Evolutionary conservation across 2,113 vertebrate genomes (phyloP).

Genomic region (Taurulus bubalis): DNA sequence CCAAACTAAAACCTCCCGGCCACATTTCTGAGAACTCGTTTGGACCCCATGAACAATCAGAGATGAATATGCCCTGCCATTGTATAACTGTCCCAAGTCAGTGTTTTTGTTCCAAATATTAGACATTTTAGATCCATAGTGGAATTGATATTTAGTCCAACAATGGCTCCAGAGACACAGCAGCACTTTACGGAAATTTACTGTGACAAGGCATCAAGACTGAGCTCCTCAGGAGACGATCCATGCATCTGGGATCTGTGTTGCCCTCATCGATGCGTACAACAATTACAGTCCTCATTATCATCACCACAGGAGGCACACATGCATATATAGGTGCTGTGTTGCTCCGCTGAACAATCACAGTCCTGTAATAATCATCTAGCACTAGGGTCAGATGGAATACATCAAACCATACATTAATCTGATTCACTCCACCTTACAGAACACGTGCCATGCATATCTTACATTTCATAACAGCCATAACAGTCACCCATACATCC

Average conservation of each 20-base stretch:
- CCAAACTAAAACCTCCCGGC: slow-evolving; percentile 55
- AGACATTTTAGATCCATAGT: slow-evolving; percentile 46
- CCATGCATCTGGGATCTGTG: slow-evolving; percentile 68
- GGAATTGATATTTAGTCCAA: slow-evolving; percentile 58
- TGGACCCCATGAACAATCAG: slow-evolving; percentile 46
- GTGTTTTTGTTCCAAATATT: slow-evolving; percentile 49
- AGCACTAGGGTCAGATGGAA: slow-evolving; percentile 55
- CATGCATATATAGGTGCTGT: slow-evolving; percentile 56
- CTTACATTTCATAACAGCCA: slow-evolving; percentile 76
- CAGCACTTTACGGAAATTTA: slow-evolving; percentile 70
- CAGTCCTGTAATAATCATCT: slow-evolving; percentile 63
- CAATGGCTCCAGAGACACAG: slow-evolving; percentile 61
- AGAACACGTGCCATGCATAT: slow-evolving; percentile 73
- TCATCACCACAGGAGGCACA: slow-evolving; percentile 60
- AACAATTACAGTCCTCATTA: slow-evolving; percentile 73
- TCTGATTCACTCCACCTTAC: slow-evolving; percentile 58
- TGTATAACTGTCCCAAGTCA: slow-evolving; percentile 33
- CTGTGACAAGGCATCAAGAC: slow-evolving; percentile 72
- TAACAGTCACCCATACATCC: slow-evolving; percentile 55
- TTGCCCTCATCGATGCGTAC: slow-evolving; percentile 61
- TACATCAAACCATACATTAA: slow-evolving; percentile 57
- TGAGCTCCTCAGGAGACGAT: slow-evolving; percentile 59
- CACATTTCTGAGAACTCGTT: slow-evolving; percentile 55
- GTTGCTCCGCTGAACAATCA: slow-evolving; percentile 59
- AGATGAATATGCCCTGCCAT: slow-evolving; percentile 20